phyloP scores from a whole-genome alignment of 2,797 vertebrate genomes.

The Myotis pilosus region DNA sequence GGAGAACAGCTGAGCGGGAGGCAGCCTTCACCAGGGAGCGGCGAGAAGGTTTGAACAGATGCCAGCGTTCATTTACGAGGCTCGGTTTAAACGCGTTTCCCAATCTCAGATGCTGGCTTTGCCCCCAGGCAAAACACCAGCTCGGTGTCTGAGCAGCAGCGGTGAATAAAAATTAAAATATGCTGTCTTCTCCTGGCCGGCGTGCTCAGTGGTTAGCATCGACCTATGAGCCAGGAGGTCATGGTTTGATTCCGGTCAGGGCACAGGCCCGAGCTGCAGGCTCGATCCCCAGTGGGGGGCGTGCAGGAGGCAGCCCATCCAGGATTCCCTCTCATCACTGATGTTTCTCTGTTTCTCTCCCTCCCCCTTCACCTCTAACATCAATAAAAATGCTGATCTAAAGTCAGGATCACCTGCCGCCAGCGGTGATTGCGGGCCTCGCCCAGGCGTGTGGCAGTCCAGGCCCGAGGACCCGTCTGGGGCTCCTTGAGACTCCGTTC shows the following conservation, averaged over 20 bases:
- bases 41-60: background rate
- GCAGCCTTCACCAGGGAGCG: background rate
- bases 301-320: no score
- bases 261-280: no score
- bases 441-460: background rate
- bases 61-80: background rate
- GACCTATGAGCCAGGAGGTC: no score
- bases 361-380: no score
- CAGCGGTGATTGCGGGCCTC: background rate
- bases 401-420: background rate
- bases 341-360: no score
- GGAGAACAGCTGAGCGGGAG: background rate
- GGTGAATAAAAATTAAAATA: background rate
- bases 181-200: background rate
- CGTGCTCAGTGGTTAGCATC: no score
- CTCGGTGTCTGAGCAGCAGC: background rate
- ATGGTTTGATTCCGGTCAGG: no score
- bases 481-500: background rate
- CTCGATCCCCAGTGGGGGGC: no score
- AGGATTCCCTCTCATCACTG: rapidly evolving
- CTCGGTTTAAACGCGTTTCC: background rate
- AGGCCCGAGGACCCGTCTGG: background rate
- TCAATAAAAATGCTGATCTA: background rate
- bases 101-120: background rate
- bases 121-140: background rate